phyloP scores from a whole-genome alignment of 2,888 invertebrate genomes.

The Altica lythri region DNA sequence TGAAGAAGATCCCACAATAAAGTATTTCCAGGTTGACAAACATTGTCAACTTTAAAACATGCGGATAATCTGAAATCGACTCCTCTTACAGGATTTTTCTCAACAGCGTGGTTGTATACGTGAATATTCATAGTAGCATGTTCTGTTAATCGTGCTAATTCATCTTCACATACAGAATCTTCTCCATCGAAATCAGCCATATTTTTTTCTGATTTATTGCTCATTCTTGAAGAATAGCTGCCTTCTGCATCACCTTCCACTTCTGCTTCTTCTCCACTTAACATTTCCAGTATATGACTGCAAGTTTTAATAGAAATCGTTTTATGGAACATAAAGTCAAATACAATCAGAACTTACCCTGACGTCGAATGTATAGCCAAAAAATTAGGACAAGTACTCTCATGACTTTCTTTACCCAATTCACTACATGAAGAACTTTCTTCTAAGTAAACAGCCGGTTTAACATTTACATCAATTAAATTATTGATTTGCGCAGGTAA shows the following conservation, averaged over 20 bases:
- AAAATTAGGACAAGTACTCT: slow-evolving; percentile 50
- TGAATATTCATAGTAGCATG: slow-evolving; percentile 56
- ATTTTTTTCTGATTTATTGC: slow-evolving; percentile 92
- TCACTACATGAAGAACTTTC: slow-evolving; percentile 58
- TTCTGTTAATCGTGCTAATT: slow-evolving; percentile 73
- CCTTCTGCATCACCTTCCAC: slow-evolving; percentile 62
- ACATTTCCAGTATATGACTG: slow-evolving; percentile 69
- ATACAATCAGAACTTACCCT: too few species aligned
- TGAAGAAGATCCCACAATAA: slow-evolving; percentile 93
- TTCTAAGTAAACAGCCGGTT: slow-evolving; percentile 53
- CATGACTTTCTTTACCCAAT: slow-evolving; percentile 53
- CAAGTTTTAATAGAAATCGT: too few species aligned
- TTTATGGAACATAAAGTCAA: too few species aligned
- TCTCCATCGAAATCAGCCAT: slow-evolving; percentile 93
- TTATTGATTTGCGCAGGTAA: slow-evolving; percentile 51
- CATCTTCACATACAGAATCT: slow-evolving; percentile 87
- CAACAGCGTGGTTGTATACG: slow-evolving; percentile 48
- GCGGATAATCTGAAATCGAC: slow-evolving; percentile 55
- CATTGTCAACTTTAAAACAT: slow-evolving; percentile 62
- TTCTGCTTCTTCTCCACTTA: slow-evolving; percentile 71
- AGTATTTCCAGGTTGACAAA: slow-evolving; percentile 90
- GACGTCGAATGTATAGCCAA: slow-evolving; percentile 51
- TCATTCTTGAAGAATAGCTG: slow-evolving; percentile 92
- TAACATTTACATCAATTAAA: slow-evolving; percentile 50
- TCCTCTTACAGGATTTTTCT: slow-evolving; percentile 49